These are phyloP conservation scores for Hyperopisus bebe DNA, from an alignment of 2,113 vertebrate species.

Conservation along the genomic window DNA sequence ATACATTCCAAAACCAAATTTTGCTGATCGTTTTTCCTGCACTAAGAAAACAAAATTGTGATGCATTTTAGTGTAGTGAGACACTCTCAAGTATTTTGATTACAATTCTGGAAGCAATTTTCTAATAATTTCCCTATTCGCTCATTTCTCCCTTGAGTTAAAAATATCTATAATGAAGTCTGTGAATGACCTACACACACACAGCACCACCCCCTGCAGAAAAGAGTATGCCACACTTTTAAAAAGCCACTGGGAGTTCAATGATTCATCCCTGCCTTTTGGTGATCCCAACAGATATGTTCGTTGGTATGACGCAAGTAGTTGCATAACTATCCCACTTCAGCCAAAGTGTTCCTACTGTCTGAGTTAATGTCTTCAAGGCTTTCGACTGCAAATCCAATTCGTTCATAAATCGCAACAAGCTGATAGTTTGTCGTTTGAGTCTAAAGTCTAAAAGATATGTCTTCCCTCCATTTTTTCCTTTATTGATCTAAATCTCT, in stretches of 20 bases:
- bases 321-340: constrained; percentile 46
- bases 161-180: neutral
- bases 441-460: constrained; percentile 10
- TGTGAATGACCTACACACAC: neutral
- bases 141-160: neutral
- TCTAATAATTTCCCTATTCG: neutral
- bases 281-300: constrained; percentile 38
- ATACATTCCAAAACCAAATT: neutral
- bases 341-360: constrained; percentile 25
- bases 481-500: neutral
- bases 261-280: constrained; percentile 35
- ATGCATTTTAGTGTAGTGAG: neutral
- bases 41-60: neutral
- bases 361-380: constrained; percentile 27
- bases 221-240: neutral
- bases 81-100: neutral
- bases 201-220: neutral
- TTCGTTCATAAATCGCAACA: neutral
- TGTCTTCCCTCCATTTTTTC: neutral
- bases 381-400: constrained; percentile 6
- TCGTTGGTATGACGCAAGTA: constrained; percentile 38
- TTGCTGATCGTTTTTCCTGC: neutral
- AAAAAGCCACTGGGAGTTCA: constrained; percentile 22
- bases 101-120: neutral
- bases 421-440: neutral